These are phyloP conservation scores for Gerris buenoi DNA, from an alignment of 1,140 invertebrate species.

Conservation along the genomic window DNA sequence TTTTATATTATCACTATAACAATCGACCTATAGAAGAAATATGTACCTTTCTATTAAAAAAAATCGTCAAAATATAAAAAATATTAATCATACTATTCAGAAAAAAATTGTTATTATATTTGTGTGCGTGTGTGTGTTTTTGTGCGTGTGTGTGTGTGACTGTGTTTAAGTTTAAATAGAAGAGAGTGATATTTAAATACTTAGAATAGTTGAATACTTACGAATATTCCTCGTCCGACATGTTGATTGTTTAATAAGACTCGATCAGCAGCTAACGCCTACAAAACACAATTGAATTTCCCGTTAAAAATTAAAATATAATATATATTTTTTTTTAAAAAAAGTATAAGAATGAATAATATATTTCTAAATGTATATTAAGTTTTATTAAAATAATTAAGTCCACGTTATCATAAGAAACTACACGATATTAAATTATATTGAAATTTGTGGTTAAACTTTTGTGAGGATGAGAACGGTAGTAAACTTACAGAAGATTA, in stretches of 20 bases:
- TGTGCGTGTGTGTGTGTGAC: background rate
- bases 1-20: too few relatives aligned
- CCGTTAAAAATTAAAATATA: slow-evolving; percentile 2
- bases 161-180: background rate
- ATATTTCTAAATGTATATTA: background rate
- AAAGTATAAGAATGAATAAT: too few relatives aligned
- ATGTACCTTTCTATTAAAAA: background rate
- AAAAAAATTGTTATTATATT: background rate
- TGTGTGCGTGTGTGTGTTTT: background rate
- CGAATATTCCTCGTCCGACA: slow-evolving; percentile 21
- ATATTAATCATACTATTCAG: background rate
- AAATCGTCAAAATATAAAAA: background rate
- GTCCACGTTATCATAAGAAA: background rate
- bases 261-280: background rate
- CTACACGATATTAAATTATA: background rate
- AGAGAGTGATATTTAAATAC: too few relatives aligned
- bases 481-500: background rate
- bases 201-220: slow-evolving; percentile 11
- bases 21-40: background rate
- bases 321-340: too few relatives aligned
- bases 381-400: background rate
- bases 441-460: too few relatives aligned
- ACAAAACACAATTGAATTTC: background rate
- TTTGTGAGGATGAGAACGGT: background rate
- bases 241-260: slow-evolving; percentile 11